Evolutionary conservation across 1,140 invertebrate species (phyloP), one percentile per base, ranked within the genome.

Genomic region (Ylistrum balloti): DNA sequence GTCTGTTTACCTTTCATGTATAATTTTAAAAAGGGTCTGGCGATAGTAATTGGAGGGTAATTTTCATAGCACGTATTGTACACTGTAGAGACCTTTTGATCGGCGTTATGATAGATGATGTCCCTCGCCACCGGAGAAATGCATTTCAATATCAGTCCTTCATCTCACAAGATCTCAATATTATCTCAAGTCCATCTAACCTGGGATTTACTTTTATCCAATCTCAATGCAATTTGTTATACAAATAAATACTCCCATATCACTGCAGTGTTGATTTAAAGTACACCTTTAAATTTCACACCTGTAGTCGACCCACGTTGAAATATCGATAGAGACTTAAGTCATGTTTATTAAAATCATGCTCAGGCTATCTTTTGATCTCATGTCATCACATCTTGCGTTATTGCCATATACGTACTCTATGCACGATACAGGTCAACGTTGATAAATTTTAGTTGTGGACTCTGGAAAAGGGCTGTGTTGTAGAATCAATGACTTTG

Each of bases 201-300:
- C 56, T 11, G 56, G 56, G 56, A 74, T 74, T 74, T 74, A 74
- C 56, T 74, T 74, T 74, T 74, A 74, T 74, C 56, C 56, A n/a
- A 74, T 11, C 56, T 28, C 56, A 9, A n/a, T 74, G 56, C 56
- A 74, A 74, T 74, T 74, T 74, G 56, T 74, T 74, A 74, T 74
- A 74, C 56, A 74, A 74, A 74, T 74, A 74, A 28, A 74, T 7
- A 45, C 56, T 3, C 9, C 56, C 56, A 74, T 74, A 74, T 74
- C 56, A 74, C n/a, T 74, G 56, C 56, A 74, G 22, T 74, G 56
- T 28, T 28, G 56, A n/a, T n/a, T 74, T 74, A 74, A 17, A 74
- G 56, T 74, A 74, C 56, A 74, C 56, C 56, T 74, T 74, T n/a
- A 74, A 74, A 74, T 74, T 74, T 74, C 56, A 11, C 56, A 74